phyloP scores from a whole-genome alignment of 37 sponge, comb jelly and placozoan genomes.

The Petrosia ficiformis region DNA sequence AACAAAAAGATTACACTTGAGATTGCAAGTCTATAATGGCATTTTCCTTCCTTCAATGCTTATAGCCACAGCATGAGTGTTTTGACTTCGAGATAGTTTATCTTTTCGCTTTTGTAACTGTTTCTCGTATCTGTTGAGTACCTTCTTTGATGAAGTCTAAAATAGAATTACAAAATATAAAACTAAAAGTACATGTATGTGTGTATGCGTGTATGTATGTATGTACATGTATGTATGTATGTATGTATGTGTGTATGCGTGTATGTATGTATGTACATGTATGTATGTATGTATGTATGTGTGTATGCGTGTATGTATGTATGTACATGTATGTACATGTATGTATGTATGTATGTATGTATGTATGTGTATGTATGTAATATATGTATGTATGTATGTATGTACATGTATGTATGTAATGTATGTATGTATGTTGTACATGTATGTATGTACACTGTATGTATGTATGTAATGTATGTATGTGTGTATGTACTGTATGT shows the following conservation, averaged over 20 bases:
- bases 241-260: not conserved
- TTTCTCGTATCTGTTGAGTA: slow-evolving; percentile 67
- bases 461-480: no score
- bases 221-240: not conserved
- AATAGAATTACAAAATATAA: not conserved
- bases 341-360: no score
- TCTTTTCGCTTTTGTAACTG: slow-evolving; percentile 71
- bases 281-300: not conserved
- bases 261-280: not conserved
- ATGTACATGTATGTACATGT: not conserved
- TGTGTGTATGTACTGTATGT: no score
- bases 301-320: not conserved
- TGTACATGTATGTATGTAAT: no score
- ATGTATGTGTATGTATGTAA: no score
- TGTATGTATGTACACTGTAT: no score
- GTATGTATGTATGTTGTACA: no score
- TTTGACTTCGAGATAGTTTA: slow-evolving; percentile 9
- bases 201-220: no score
- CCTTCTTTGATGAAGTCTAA: slow-evolving; percentile 50
- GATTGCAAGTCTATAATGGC: slow-evolving; percentile 42
- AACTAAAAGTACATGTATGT: not conserved
- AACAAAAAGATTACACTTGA: no score
- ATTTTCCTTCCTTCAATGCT: slow-evolving; percentile 82
- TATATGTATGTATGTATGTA: no score
- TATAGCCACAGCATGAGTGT: slow-evolving; percentile 66